Conservation (phyloP, 2,113 vertebrate genomes). For the Alces alces region DNA sequence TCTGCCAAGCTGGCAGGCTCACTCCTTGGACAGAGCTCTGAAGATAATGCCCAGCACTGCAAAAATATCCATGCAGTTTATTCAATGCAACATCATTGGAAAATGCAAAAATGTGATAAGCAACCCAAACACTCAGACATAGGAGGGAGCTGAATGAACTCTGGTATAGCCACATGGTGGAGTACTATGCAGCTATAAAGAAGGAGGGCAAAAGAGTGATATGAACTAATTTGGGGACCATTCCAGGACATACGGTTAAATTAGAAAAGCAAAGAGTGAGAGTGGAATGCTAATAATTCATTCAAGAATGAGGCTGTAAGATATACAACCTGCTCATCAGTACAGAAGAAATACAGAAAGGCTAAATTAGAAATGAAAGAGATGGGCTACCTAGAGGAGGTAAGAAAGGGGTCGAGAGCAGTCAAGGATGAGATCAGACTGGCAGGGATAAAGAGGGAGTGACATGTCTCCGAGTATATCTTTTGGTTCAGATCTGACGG, state of each 20-base stretch:
- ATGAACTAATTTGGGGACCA: not conserved
- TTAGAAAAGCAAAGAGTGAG: not conserved
- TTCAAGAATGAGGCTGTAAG: not conserved
- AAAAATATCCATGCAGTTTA: fast-evolving
- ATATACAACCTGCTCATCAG: too few species aligned
- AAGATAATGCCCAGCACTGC: not conserved
- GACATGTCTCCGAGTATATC: not conserved
- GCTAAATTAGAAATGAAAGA: not conserved
- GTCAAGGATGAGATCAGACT: fast-evolving
- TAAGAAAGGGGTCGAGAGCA: not conserved
- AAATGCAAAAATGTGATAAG: not conserved
- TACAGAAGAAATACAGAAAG: not conserved
- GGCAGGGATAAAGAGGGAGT: not conserved
- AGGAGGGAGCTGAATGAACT: not conserved
- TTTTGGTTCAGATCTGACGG: not conserved
- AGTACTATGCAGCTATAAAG: not conserved
- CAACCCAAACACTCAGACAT: not conserved
- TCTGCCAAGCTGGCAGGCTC: not conserved
- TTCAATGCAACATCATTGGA: too few species aligned
- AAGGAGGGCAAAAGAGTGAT: not conserved
- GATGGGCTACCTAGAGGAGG: too few species aligned
- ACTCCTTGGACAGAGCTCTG: not conserved
- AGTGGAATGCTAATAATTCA: fast-evolving
- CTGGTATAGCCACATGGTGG: fast-evolving
- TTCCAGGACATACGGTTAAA: not conserved